These are phyloP conservation scores for Bombylius major DNA, from an alignment of 2,888 invertebrate genomes.

Conservation along the genomic window DNA sequence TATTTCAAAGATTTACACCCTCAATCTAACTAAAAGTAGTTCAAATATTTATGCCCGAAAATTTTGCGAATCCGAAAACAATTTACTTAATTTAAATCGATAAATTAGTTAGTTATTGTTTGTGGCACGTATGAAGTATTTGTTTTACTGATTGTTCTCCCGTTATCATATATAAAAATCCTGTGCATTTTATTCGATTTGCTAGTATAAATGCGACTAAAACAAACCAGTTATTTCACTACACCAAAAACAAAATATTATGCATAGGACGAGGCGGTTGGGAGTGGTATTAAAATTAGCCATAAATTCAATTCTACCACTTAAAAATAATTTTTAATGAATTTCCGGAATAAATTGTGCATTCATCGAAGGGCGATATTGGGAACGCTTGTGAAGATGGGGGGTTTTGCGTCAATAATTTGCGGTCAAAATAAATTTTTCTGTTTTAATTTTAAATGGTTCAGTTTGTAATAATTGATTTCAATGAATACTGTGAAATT, in stretches of 20 bases:
- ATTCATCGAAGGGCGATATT: not conserved
- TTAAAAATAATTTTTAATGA: conserved; percentile 7
- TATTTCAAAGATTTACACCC: no score
- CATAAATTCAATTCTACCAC: conserved; percentile 6
- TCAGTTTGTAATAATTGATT: conserved; percentile 10
- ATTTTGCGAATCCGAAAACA: not conserved
- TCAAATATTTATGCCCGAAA: no score
- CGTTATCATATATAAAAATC: not conserved
- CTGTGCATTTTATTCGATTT: no score
- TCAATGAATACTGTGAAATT: not conserved
- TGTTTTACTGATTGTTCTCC: not conserved
- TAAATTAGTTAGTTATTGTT: not conserved
- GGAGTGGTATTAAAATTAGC: conserved; percentile 6
- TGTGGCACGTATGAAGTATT: not conserved
- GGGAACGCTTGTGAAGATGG: not conserved
- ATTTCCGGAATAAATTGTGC: conserved; percentile 1
- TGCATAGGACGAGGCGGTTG: not conserved
- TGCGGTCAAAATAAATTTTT: conserved; percentile 9
- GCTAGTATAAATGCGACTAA: no score
- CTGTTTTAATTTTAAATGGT: conserved; percentile 7
- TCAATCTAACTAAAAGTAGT: no score
- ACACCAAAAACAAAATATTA: no score
- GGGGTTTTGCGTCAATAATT: conserved; percentile 7
- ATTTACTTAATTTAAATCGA: not conserved
- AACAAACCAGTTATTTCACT: no score